Percentiles rank a stretch among this genome's conserved stretches.
Conservation (phyloP, 2,797 vertebrate genomes). For the Myotis findleyi region DNA sequence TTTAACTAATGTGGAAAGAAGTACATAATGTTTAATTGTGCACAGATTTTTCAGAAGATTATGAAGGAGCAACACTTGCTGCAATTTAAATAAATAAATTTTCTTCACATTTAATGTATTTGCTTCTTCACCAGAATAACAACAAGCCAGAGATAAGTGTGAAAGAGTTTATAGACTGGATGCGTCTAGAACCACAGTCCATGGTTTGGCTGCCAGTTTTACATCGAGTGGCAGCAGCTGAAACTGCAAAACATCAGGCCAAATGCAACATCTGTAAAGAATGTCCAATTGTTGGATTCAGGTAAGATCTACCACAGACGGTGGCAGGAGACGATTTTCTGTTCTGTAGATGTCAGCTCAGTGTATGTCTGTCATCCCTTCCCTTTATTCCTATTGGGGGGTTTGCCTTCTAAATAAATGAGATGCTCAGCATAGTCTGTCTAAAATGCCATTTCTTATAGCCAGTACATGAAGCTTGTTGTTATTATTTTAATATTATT, state of each 20-base stretch:
- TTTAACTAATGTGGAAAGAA: not conserved
- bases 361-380: not conserved
- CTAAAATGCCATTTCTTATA: not conserved
- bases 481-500: not conserved
- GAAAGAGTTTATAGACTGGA: slow-evolving; percentile 97
- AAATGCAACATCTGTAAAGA: slow-evolving; percentile 99
- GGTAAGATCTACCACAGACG: slow-evolving; percentile 85
- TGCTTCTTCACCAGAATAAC: slow-evolving; percentile 90
- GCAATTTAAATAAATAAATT: not conserved
- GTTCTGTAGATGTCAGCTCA: not conserved
- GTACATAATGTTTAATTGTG: not conserved
- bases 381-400: not conserved
- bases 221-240: slow-evolving; percentile 96
- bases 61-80: not conserved
- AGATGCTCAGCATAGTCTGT: not conserved
- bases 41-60: not conserved
- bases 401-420: not conserved
- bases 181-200: slow-evolving; percentile 97
- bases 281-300: slow-evolving; percentile 98
- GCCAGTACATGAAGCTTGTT: not conserved
- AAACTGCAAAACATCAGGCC: slow-evolving; percentile 98
- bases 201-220: slow-evolving; percentile 99
- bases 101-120: not conserved
- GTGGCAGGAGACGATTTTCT: not conserved
- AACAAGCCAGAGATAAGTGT: slow-evolving; percentile 96